A percentile compares a stretch with the other conserved stretches of the same genome.
phyloP scores from a whole-genome alignment of 2,797 vertebrate genomes.

The Philypnodon macrostomus region DNA sequence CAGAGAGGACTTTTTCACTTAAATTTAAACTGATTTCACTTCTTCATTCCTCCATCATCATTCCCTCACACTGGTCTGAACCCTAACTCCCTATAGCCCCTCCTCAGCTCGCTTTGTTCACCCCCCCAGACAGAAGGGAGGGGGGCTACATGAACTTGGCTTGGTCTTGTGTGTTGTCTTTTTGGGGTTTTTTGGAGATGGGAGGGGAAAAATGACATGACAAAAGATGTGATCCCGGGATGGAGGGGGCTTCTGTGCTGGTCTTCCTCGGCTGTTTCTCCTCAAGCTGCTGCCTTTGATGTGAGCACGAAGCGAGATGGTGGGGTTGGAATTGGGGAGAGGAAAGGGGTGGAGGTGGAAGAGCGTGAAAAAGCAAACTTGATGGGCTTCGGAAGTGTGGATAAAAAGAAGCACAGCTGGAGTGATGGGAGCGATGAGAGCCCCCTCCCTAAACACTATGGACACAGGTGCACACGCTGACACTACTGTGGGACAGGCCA shows the following conservation, averaged over 20 bases:
- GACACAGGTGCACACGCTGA: too few relatives aligned
- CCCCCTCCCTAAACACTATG: constrained; percentile 7
- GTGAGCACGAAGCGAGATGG: neutral
- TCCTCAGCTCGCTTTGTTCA: constrained; percentile 25
- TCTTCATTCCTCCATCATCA: constrained; percentile 39
- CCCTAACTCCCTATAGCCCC: neutral
- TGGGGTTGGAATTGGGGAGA: constrained; percentile 27
- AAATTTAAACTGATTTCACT: too few relatives aligned
- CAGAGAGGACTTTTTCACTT: too few relatives aligned
- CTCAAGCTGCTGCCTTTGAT: neutral
- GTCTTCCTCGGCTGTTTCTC: constrained; percentile 32
- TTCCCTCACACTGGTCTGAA: constrained; percentile 3
- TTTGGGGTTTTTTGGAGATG: constrained; percentile 20
- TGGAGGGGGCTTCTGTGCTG: constrained; percentile 13
- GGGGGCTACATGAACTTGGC: constrained; percentile 63
- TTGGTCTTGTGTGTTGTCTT: constrained; percentile 41
- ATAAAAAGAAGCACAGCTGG: constrained; percentile 75
- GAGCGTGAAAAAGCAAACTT: constrained; percentile 61
- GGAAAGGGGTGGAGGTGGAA: constrained; percentile 9
- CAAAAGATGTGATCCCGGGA: constrained; percentile 57
- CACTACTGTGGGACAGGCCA: too few relatives aligned
- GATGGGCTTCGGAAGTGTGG: constrained; percentile 70
- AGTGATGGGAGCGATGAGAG: constrained; percentile 59
- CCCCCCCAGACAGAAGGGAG: constrained; percentile 27
- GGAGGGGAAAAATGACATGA: constrained; percentile 59